Conservation (phyloP, 2,113 vertebrate genomes). For the Ceuthmochares aereus region DNA sequence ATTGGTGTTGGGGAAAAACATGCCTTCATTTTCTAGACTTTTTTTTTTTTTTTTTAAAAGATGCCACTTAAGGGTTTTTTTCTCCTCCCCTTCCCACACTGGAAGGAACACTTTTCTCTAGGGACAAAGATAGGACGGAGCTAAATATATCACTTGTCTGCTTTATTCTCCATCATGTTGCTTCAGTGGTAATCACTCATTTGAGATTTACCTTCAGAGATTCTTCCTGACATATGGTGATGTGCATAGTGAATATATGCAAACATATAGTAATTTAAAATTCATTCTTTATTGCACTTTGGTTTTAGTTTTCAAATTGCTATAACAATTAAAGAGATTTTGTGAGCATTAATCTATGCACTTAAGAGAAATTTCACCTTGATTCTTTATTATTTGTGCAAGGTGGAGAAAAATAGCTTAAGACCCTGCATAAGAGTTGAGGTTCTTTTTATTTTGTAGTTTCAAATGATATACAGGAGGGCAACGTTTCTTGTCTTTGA, state of each 20-base stretch:
- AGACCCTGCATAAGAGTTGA: not conserved
- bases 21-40: constrained; percentile 1
- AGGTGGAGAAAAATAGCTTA: not conserved
- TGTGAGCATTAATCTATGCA: not conserved
- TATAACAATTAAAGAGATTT: not conserved
- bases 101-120: not conserved
- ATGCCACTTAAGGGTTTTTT: not conserved
- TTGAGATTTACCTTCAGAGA: constrained; percentile 39
- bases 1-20: constrained; percentile 16
- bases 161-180: constrained; percentile 28
- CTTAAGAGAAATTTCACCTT: not conserved
- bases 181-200: constrained; percentile 26
- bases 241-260: not conserved
- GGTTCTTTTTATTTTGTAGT: not conserved
- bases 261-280: constrained; percentile 11
- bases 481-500: not conserved
- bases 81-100: not conserved
- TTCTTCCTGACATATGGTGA: not conserved
- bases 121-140: not conserved
- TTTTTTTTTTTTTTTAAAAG: not conserved
- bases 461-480: not conserved
- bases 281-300: not conserved
- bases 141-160: constrained; percentile 47
- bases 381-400: not conserved
- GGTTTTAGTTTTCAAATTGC: not conserved